Evolutionary conservation across 2,888 invertebrate genomes (phyloP).

Genomic region (Tetrapedia diversipes): DNA sequence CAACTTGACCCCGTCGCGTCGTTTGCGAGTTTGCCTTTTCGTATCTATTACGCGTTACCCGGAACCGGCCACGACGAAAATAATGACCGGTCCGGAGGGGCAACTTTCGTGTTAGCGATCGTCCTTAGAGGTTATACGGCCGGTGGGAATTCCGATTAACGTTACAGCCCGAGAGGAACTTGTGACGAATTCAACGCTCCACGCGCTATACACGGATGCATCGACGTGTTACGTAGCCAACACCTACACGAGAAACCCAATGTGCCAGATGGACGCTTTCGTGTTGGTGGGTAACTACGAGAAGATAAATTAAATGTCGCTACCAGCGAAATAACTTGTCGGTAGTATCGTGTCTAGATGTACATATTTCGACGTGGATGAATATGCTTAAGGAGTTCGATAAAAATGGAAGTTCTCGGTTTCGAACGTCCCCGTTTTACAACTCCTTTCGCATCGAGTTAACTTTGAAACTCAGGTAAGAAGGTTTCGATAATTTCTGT

Average conservation of each 20-base stretch:
- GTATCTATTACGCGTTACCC: slow-evolving; percentile 65
- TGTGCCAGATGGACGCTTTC: neutral
- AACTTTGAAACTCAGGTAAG: no score
- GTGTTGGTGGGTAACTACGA: neutral
- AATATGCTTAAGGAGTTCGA: no score
- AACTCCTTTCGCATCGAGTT: no score
- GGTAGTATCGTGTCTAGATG: no score
- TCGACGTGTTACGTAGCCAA: slow-evolving; percentile 40
- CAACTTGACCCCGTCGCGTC: slow-evolving; percentile 65
- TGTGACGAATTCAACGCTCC: slow-evolving; percentile 59
- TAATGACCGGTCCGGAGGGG: slow-evolving; percentile 47
- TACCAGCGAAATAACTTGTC: neutral
- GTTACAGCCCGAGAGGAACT: slow-evolving; percentile 46
- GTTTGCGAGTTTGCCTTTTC: slow-evolving; percentile 68
- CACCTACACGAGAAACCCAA: slow-evolving; percentile 5
- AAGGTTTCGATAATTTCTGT: no score
- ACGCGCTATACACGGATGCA: slow-evolving; percentile 30
- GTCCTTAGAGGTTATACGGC: slow-evolving; percentile 27
- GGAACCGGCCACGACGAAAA: slow-evolving; percentile 55
- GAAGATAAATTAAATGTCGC: neutral
- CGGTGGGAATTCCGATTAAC: slow-evolving; percentile 41
- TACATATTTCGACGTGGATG: no score
- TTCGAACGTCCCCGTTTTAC: no score
- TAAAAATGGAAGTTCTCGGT: no score
- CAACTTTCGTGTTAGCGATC: slow-evolving; percentile 49